Conservation (phyloP, 2,888 invertebrate genomes). For the Drymonia ruficornis region DNA sequence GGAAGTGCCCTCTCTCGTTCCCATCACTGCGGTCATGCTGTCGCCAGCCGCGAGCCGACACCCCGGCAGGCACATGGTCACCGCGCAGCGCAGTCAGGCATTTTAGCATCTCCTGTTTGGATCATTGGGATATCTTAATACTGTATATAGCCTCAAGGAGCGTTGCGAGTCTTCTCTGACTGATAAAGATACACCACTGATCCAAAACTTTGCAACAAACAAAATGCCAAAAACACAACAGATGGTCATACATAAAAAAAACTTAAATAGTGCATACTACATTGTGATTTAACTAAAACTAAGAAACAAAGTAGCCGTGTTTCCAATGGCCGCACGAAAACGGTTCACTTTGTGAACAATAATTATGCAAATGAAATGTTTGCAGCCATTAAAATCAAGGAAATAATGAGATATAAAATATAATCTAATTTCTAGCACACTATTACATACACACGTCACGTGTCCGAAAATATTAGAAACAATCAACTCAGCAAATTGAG, state of each 20-base stretch:
- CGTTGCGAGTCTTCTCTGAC: conserved; percentile 17
- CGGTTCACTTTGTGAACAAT: conserved; percentile 59
- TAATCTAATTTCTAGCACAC: conserved; percentile 44
- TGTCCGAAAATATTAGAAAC: conserved; percentile 20
- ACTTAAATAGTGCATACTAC: conserved; percentile 68
- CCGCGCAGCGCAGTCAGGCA: conserved; percentile 20
- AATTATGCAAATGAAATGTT: conserved; percentile 21
- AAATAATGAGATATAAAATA: conserved; percentile 33
- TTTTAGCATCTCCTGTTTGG: conserved; percentile 27
- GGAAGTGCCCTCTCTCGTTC: conserved; percentile 41
- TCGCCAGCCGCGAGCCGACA: conserved; percentile 14
- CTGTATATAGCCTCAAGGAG: conserved; percentile 56
- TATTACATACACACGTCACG: conserved; percentile 44
- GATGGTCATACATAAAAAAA: conserved; percentile 56
- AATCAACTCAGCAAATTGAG: conserved; percentile 18
- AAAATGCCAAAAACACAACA: conserved; percentile 53
- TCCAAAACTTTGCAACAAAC: conserved; percentile 39
- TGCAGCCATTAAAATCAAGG: conserved; percentile 48
- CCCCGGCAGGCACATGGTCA: conserved; percentile 31
- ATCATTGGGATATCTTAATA: conserved; percentile 46
- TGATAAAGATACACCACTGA: conserved; percentile 41
- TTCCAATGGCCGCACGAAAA: conserved; percentile 43
- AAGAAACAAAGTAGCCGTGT: conserved; percentile 52
- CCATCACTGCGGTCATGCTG: conserved; percentile 28
- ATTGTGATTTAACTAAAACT: conserved; percentile 66